A percentile compares a stretch with the other conserved stretches of the same genome.
These are phyloP conservation scores for Lemur catta DNA, from an alignment of 2,797 vertebrate genomes.

Conservation along the genomic window DNA sequence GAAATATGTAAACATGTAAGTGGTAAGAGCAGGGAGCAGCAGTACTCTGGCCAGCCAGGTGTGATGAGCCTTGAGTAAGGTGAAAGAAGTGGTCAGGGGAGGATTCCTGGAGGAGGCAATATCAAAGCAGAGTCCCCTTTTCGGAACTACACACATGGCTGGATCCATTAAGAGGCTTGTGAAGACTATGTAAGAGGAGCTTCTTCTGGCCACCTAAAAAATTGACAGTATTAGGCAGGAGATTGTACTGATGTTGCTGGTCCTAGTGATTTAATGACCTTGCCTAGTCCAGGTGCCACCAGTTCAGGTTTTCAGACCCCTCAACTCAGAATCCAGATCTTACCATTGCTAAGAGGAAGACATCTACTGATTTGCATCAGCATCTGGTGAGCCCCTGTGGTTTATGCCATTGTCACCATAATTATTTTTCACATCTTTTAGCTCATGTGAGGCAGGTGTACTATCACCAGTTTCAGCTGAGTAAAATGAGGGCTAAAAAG, in stretches of 20 bases:
- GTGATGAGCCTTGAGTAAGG: not conserved
- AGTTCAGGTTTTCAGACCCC: not conserved
- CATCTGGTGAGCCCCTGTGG: not conserved
- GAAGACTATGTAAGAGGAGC: not conserved
- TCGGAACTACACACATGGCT: not conserved
- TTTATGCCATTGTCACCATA: not conserved
- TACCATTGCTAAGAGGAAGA: not conserved
- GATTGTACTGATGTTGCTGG: not conserved
- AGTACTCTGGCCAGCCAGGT: not conserved
- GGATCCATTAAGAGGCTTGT: not conserved
- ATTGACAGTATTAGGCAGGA: not conserved
- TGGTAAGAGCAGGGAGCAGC: not conserved
- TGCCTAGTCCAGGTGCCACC: not conserved
- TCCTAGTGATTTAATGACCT: not conserved
- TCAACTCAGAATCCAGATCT: slow-evolving; percentile 8
- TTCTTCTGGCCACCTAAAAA: not conserved
- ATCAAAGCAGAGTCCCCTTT: not conserved
- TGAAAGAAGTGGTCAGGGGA: not conserved
- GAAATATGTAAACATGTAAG: too few species aligned
- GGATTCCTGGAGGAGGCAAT: not conserved
- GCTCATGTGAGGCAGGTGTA: not conserved
- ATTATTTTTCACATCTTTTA: not conserved
- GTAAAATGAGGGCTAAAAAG: not conserved
- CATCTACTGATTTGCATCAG: not conserved
- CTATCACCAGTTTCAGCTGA: not conserved